These are phyloP conservation scores for Nephrocerus scutellatus DNA, from an alignment of 2,888 invertebrate species.

Conservation along the genomic window DNA sequence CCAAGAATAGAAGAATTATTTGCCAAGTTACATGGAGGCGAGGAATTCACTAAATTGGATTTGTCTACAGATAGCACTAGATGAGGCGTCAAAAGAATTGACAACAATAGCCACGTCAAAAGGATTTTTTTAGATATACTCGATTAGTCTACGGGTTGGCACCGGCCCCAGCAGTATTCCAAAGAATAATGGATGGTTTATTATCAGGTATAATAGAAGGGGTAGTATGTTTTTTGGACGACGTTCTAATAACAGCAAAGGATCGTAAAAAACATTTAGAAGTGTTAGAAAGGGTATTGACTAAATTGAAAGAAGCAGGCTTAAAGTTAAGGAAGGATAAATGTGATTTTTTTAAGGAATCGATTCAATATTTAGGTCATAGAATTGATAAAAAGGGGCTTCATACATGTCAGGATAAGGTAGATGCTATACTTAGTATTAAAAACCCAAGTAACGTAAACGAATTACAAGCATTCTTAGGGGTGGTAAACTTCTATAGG, in stretches of 20 bases:
- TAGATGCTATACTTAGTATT: not conserved
- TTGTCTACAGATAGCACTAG: constrained; percentile 29
- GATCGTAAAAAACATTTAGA: constrained; percentile 23
- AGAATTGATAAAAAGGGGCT: constrained; percentile 28
- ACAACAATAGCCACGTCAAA: constrained; percentile 28
- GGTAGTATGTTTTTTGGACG: constrained; percentile 21
- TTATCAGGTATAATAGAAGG: constrained; percentile 21
- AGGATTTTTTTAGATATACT: constrained; percentile 9
- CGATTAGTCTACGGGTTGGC: constrained; percentile 33
- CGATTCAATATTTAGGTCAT: constrained; percentile 29
- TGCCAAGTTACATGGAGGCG: constrained; percentile 15
- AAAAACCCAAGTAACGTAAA: constrained; percentile 9
- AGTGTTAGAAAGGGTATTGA: constrained; percentile 25
- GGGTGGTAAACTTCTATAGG: constrained; percentile 37
- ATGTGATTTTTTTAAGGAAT: constrained; percentile 3
- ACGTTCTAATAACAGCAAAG: constrained; percentile 28
- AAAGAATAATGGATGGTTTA: constrained; percentile 30
- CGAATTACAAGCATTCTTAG: constrained; percentile 27
- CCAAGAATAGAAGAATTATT: constrained; percentile 27
- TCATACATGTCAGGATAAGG: constrained; percentile 24
- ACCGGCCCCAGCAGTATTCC: constrained; percentile 36
- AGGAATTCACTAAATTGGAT: constrained; percentile 27
- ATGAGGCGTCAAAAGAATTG: constrained; percentile 25
- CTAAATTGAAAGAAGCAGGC: constrained; percentile 13
- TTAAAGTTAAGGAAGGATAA: constrained; percentile 24